Evolutionary conservation across 2,888 invertebrate genomes (phyloP).

Genomic region (Poecilobothrus nobilitatus): DNA sequence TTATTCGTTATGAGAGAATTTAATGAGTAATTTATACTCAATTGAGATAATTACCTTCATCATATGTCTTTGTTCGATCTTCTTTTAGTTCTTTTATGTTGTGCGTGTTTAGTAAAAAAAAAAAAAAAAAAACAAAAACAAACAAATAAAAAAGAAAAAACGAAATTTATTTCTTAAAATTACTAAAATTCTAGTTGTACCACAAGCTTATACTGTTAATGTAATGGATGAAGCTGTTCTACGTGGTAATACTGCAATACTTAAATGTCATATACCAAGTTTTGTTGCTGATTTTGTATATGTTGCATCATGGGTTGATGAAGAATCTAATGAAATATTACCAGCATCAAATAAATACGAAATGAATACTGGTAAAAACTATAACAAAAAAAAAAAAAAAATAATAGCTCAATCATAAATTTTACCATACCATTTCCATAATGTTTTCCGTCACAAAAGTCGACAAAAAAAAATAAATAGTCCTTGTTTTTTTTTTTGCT

Average conservation of each 20-base stretch:
- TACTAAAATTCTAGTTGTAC: conserved; percentile 64
- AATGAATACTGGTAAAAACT: conserved; percentile 45
- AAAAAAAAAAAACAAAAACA: too few relatives aligned
- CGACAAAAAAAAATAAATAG: too few relatives aligned
- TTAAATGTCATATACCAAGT: conserved; percentile 89
- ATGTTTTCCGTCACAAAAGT: not conserved
- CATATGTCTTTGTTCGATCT: too few relatives aligned
- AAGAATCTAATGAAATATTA: conserved; percentile 58
- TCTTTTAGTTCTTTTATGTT: too few relatives aligned
- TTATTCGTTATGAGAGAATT: too few relatives aligned
- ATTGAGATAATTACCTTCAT: too few relatives aligned
- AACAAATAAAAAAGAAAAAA: too few relatives aligned
- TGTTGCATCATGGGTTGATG: conserved; percentile 79
- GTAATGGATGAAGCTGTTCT: conserved; percentile 89
- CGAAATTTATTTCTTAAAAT: too few relatives aligned
- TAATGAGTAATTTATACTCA: too few relatives aligned
- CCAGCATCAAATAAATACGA: conserved; percentile 30
- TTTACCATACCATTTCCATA: conserved; percentile 10
- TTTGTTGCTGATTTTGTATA: conserved; percentile 85
- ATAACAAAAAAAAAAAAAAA: conserved; percentile 11
- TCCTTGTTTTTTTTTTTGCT: too few relatives aligned
- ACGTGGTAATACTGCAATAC: conserved; percentile 80
- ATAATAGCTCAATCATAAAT: not conserved
- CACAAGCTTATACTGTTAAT: conserved; percentile 81
- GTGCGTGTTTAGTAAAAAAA: too few relatives aligned